These are phyloP conservation scores for Sebastes hubbsi DNA, from an alignment of 2,797 vertebrate species.

Conservation along the genomic window DNA sequence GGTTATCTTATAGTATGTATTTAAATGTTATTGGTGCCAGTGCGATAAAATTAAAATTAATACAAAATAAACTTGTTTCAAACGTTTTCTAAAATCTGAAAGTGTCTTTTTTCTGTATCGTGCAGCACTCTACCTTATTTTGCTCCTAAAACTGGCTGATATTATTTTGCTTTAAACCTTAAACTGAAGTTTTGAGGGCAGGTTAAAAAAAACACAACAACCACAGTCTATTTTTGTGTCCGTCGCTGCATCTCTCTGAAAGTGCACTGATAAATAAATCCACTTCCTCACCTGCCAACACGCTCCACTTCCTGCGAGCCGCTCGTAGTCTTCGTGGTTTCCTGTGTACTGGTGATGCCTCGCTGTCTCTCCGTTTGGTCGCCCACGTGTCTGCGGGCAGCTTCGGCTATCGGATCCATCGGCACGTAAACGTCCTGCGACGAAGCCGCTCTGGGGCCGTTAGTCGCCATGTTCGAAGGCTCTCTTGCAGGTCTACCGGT, in stretches of 20 bases:
- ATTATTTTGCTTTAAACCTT: background rate
- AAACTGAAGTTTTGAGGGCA: background rate
- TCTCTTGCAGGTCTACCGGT: background rate
- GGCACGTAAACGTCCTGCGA: conserved; percentile 64
- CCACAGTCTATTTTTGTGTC: background rate
- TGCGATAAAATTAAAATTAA: background rate
- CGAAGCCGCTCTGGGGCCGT: background rate
- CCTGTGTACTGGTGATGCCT: background rate
- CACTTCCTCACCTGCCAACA: conserved; percentile 46
- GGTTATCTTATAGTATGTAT: too few relatives aligned
- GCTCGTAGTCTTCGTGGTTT: background rate
- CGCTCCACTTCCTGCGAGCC: background rate
- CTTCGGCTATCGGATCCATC: conserved; percentile 56
- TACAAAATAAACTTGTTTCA: background rate
- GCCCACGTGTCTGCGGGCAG: background rate
- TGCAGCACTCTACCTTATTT: background rate
- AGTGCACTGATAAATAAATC: background rate
- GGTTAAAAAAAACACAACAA: background rate
- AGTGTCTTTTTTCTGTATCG: background rate
- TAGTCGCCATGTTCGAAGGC: background rate
- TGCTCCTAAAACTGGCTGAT: background rate
- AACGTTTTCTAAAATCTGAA: background rate
- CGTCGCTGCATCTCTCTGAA: background rate
- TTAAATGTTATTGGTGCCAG: too few relatives aligned
- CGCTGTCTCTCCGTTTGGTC: background rate